phyloP scores from a whole-genome alignment of 1,140 invertebrate genomes.

The Theocolax elegans region DNA sequence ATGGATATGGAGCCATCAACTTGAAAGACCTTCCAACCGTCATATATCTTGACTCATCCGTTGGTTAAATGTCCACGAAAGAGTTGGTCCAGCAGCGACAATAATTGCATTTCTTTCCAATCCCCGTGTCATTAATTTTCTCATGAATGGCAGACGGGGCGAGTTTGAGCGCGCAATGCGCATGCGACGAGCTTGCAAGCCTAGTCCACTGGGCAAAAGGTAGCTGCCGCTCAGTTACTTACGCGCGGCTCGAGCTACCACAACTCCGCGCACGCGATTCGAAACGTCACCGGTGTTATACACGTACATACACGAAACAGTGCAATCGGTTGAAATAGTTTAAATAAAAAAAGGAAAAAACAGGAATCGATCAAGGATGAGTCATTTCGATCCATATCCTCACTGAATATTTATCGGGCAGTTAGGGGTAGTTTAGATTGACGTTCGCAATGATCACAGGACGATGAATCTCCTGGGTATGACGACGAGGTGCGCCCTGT shows the following conservation, averaged over 20 bases:
- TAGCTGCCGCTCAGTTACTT: constrained; percentile 18
- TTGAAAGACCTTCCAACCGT: too few species aligned
- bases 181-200: constrained; percentile 25
- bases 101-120: too few species aligned
- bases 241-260: not conserved
- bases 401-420: too few species aligned
- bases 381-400: too few species aligned
- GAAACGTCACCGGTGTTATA: not conserved
- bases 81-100: too few species aligned
- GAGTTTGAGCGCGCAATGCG: too few species aligned
- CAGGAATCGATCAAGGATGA: not conserved
- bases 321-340: not conserved
- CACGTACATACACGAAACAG: not conserved
- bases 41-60: too few species aligned
- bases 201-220: constrained; percentile 12
- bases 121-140: too few species aligned
- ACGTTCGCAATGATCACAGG: not conserved
- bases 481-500: constrained; percentile 16
- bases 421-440: too few species aligned
- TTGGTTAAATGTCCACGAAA: too few species aligned
- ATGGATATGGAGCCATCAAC: too few species aligned
- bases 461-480: constrained; percentile 17
- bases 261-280: not conserved
- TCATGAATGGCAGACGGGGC: too few species aligned
- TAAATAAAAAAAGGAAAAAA: not conserved